Evolutionary conservation across 2,113 vertebrate genomes (phyloP).

Genomic region (Butorides virescens): DNA sequence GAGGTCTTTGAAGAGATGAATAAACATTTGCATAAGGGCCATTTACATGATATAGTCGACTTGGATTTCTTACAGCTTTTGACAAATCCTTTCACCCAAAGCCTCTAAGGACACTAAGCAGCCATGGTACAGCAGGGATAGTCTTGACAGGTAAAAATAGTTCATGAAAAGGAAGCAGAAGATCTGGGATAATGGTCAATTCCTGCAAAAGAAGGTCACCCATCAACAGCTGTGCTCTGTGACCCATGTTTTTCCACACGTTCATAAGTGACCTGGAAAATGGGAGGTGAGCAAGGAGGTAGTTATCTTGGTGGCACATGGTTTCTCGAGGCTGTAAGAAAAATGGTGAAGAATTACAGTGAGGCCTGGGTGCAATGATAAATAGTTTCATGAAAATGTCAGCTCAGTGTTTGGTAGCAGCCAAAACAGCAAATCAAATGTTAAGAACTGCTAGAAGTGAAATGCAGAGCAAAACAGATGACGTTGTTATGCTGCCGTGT

Average conservation of each 20-base stretch:
- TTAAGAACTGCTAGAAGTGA: not conserved
- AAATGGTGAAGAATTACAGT: not conserved
- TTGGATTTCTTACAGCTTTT: not conserved
- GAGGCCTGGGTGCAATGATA: not conserved
- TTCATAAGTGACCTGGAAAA: not conserved
- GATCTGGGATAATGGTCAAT: not conserved
- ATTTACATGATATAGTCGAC: not conserved
- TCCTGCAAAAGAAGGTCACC: not conserved
- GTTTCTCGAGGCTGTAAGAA: not conserved
- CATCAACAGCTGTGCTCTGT: not conserved
- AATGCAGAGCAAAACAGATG: not conserved
- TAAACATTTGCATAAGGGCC: not conserved
- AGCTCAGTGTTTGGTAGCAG: not conserved
- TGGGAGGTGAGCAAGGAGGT: not conserved
- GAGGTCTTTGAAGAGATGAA: not conserved
- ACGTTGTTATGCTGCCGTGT: not conserved
- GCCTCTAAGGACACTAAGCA: not conserved
- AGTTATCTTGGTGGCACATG: not conserved
- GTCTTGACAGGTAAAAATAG: not conserved
- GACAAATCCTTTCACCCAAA: not conserved
- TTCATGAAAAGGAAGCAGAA: not conserved
- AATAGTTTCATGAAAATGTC: not conserved
- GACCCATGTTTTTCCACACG: fast-evolving
- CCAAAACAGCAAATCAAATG: not conserved
- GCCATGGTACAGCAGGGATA: not conserved